Conservation (phyloP, 2,113 vertebrate genomes). For the Osmerus eperlanus region DNA sequence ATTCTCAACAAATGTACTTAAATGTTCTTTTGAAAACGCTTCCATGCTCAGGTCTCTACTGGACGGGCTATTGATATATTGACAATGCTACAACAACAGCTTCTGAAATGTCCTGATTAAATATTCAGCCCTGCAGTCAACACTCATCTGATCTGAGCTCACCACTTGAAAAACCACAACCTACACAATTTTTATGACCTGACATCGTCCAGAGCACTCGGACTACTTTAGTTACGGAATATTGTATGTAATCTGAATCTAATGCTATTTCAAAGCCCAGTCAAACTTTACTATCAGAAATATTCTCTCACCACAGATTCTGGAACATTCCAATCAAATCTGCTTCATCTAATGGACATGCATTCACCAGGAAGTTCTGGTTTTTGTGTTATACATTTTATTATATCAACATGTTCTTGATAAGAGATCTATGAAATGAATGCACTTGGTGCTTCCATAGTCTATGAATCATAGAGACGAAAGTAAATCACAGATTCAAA, state of each 20-base stretch:
- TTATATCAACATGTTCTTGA: conserved; percentile 5
- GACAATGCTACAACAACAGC: conserved; percentile 75
- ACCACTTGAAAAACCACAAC: conserved; percentile 61
- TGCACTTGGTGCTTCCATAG: too few relatives aligned
- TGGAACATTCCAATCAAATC: conserved; percentile 20
- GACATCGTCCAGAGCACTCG: conserved; percentile 59
- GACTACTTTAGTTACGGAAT: conserved; percentile 44
- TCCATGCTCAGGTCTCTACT: conserved; percentile 66
- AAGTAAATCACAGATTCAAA: background rate
- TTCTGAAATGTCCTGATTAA: conserved; percentile 77
- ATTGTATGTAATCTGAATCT: conserved; percentile 20
- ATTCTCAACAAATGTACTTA: conserved; percentile 78
- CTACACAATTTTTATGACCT: conserved; percentile 69
- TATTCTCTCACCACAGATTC: conserved; percentile 32
- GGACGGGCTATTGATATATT: conserved; percentile 76
- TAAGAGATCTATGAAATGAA: conserved; percentile 12
- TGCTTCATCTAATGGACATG: conserved; percentile 9
- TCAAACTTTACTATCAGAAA: conserved; percentile 40
- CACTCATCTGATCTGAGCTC: conserved; percentile 61
- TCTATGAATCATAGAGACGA: background rate
- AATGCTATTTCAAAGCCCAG: conserved; percentile 36
- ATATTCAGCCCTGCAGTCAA: conserved; percentile 76
- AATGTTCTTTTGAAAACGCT: conserved; percentile 76
- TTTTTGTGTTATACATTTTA: conserved; percentile 9
- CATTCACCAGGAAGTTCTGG: conserved; percentile 19